phyloP scores from a whole-genome alignment of 1,140 invertebrate species.

The Argopecten irradians region DNA sequence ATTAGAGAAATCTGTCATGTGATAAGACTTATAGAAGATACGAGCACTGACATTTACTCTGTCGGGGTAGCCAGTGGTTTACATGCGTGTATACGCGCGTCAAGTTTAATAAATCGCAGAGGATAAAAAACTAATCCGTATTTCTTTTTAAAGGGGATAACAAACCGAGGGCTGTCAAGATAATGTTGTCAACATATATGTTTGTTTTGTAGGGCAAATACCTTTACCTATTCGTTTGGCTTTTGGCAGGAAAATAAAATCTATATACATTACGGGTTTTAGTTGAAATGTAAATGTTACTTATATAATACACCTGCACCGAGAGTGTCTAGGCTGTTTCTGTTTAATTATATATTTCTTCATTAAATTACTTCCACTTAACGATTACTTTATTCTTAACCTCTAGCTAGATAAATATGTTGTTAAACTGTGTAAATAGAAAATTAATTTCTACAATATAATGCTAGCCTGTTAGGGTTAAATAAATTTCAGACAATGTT shows the following conservation, averaged over 20 bases:
- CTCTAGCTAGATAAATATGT: neutral
- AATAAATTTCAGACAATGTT: neutral
- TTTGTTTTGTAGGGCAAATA: slow-evolving; percentile 3
- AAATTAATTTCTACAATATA: neutral
- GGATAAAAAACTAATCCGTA: slow-evolving; percentile 17
- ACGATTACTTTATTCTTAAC: neutral
- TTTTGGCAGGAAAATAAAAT: neutral
- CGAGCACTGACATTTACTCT: neutral
- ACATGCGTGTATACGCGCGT: neutral
- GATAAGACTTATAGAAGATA: neutral
- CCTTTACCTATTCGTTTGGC: neutral
- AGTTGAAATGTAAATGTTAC: no score
- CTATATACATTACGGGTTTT: no score
- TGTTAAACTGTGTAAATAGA: neutral
- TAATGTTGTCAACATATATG: slow-evolving; percentile 17
- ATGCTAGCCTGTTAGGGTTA: no score
- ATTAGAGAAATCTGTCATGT: neutral
- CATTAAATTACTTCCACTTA: neutral
- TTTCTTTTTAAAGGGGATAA: slow-evolving; percentile 17
- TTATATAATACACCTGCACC: no score
- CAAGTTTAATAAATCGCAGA: neutral
- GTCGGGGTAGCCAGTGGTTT: neutral
- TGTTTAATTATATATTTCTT: neutral
- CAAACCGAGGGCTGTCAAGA: neutral
- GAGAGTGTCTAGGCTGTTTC: no score